Evolutionary conservation across 2,113 vertebrate species (phyloP).

Genomic region (Anguilla rostrata): DNA sequence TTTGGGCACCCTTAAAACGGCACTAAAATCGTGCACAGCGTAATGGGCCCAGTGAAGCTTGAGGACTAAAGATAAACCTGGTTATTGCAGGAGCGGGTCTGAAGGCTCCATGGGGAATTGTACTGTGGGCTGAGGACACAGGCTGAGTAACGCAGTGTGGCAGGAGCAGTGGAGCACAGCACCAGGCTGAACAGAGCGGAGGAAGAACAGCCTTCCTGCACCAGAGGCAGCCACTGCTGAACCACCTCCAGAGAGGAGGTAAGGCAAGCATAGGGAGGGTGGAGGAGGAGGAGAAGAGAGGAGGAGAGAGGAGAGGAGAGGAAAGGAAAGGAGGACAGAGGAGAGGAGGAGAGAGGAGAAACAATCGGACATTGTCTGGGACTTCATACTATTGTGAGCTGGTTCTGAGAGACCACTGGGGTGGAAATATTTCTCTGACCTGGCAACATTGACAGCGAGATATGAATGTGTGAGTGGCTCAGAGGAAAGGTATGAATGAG

Average conservation of each 20-base stretch:
- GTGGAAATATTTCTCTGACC: too few species aligned
- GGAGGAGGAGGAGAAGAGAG: background rate
- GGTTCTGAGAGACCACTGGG: too few species aligned
- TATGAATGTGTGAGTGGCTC: background rate
- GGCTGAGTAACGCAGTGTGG: background rate
- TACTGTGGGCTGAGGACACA: conserved; percentile 49
- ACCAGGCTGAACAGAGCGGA: background rate
- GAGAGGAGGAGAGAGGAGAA: too few species aligned
- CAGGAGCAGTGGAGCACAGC: background rate
- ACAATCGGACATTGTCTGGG: too few species aligned
- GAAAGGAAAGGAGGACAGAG: background rate
- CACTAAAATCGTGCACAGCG: conserved; percentile 36
- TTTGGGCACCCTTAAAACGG: conserved; percentile 34
- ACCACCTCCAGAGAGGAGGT: background rate
- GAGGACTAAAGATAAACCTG: background rate
- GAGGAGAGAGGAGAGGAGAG: background rate
- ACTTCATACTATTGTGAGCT: too few species aligned
- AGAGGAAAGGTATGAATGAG: background rate
- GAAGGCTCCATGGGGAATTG: background rate
- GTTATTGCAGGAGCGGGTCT: conserved; percentile 6
- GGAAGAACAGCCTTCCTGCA: background rate
- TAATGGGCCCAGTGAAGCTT: background rate
- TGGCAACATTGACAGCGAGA: background rate
- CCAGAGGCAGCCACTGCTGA: background rate
- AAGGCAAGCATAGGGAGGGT: background rate